Evolutionary conservation across 2,888 invertebrate genomes (phyloP).

Genomic region (Villa cingulata): DNA sequence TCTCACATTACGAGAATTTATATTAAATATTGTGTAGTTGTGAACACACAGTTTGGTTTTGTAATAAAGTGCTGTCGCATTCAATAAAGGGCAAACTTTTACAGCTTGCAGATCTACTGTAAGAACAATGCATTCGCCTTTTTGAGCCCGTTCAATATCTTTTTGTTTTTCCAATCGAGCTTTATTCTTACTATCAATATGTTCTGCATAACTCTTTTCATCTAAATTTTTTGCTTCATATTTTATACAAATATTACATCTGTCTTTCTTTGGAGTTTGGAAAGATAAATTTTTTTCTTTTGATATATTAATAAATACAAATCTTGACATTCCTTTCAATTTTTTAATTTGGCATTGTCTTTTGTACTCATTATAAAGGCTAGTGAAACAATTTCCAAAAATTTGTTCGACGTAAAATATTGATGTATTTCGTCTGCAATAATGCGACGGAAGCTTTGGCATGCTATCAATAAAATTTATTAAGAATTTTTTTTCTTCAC

Average conservation of each 20-base stretch:
- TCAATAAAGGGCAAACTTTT: constrained; percentile 2
- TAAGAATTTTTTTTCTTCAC: neutral
- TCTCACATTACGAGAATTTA: neutral
- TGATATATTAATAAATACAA: neutral
- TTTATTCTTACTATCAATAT: neutral
- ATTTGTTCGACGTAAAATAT: neutral
- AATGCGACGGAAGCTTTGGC: neutral
- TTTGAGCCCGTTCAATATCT: neutral
- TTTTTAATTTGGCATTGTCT: neutral
- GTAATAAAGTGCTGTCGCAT: constrained; percentile 3
- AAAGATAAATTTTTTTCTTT: neutral
- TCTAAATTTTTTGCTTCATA: neutral
- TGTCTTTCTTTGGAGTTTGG: neutral
- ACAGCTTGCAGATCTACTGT: constrained; percentile 5
- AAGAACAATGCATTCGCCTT: neutral
- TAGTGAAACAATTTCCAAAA: neutral
- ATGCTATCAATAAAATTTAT: neutral
- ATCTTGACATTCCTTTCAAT: neutral
- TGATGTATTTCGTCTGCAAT: neutral
- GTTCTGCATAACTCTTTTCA: neutral
- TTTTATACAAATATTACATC: neutral
- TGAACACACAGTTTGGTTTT: constrained; percentile 3
- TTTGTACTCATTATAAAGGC: neutral
- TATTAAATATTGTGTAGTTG: constrained; percentile 1
- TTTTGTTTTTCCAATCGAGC: neutral